Percentiles rank a stretch among this genome's conserved stretches.
These are phyloP conservation scores for Nasonovia ribisnigri DNA, from an alignment of 2,888 invertebrate species.

Conservation along the genomic window DNA sequence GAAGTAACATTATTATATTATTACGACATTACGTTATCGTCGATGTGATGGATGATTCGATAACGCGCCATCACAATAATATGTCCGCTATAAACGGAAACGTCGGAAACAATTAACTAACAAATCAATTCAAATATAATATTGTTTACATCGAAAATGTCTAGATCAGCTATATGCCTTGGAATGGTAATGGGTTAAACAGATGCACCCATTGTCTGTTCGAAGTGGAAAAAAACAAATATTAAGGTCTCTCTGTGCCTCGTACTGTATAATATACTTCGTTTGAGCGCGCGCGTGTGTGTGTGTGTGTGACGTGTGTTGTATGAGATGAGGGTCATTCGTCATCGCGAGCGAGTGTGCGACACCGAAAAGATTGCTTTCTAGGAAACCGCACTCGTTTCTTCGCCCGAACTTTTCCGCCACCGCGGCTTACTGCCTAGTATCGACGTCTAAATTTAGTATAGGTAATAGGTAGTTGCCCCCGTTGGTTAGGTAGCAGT, in stretches of 20 bases:
- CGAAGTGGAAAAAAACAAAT: background rate
- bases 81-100: background rate
- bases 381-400: constrained; percentile 17
- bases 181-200: background rate
- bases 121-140: background rate
- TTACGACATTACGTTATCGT: background rate
- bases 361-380: constrained; percentile 40
- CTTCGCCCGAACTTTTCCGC: background rate
- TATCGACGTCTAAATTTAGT: constrained; percentile 5
- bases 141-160: background rate
- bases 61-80: background rate
- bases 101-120: background rate
- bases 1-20: background rate
- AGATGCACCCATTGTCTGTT: background rate
- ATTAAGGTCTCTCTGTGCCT: background rate
- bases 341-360: background rate
- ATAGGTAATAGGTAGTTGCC: no score
- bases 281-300: no score
- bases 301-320: background rate
- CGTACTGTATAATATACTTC: background rate
- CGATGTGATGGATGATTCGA: background rate
- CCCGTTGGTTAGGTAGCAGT: background rate
- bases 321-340: constrained; percentile 42
- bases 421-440: background rate
- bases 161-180: background rate